Evolutionary conservation across 2,888 invertebrate species (phyloP).

Genomic region (Escarpia spicata): DNA sequence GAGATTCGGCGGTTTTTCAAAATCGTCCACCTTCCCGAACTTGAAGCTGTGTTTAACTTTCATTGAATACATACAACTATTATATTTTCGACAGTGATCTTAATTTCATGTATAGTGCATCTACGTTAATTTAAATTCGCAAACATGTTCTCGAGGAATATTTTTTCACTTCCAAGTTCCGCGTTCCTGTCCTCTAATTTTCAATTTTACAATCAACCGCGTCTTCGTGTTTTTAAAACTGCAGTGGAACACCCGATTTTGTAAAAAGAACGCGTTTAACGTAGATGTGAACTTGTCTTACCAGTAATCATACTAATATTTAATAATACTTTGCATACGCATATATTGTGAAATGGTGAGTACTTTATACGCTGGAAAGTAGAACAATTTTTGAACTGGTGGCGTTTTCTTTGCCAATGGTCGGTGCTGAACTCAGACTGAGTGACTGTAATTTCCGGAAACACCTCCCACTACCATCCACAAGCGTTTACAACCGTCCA

Average conservation of each 20-base stretch:
- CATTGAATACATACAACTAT: neutral
- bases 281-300: neutral
- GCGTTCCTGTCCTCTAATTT: neutral
- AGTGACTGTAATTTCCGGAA: neutral
- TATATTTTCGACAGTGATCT: neutral
- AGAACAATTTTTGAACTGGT: neutral
- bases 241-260: neutral
- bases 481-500: too few relatives aligned
- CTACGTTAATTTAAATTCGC: neutral
- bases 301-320: neutral
- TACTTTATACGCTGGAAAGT: neutral
- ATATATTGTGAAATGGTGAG: neutral
- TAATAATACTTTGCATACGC: neutral
- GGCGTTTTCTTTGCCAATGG: neutral
- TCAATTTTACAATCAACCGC: constrained; percentile 8
- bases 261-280: neutral
- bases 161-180: neutral
- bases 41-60: neutral
- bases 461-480: too few relatives aligned
- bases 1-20: neutral
- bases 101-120: neutral
- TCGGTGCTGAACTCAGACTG: too few relatives aligned
- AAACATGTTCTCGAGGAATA: neutral
- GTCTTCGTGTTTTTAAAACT: neutral
- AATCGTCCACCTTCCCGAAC: neutral